Conservation (phyloP, 2,113 vertebrate genomes). For the Melanostigma gelatinosum region DNA sequence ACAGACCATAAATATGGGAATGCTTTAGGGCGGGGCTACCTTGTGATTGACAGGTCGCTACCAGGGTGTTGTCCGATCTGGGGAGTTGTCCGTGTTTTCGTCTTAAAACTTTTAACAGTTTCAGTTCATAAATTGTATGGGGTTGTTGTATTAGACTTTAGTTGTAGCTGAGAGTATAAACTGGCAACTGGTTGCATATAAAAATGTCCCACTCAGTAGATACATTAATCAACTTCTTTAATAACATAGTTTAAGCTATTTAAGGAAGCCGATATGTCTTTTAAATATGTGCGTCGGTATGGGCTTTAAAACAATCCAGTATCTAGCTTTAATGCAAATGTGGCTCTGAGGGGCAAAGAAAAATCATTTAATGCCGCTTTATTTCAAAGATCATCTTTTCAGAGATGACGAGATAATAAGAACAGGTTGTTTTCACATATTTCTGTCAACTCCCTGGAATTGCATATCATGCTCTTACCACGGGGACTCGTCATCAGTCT, state of each 20-base stretch:
- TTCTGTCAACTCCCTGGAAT: neutral
- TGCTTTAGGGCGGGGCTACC: neutral
- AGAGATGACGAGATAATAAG: neutral
- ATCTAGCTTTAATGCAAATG: neutral
- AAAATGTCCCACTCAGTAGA: neutral
- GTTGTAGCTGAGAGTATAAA: neutral
- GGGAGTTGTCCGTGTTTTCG: too few species aligned
- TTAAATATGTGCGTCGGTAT: neutral
- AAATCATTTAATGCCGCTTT: conserved; percentile 4
- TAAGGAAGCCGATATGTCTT: neutral
- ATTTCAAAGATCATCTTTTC: neutral
- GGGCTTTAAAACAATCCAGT: neutral
- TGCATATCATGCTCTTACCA: neutral
- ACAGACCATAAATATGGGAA: neutral
- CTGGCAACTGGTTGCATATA: neutral
- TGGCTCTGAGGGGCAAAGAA: neutral
- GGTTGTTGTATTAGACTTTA: neutral
- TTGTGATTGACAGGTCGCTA: neutral
- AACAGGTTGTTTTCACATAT: conserved; percentile 4
- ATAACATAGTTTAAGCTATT: neutral
- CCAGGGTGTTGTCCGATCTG: too few species aligned
- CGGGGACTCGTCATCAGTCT: neutral
- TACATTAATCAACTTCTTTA: neutral
- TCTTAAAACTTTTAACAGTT: too few species aligned
- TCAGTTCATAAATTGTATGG: neutral